Evolutionary conservation across 2,888 invertebrate species (phyloP).

Genomic region (Nomada fucata): DNA sequence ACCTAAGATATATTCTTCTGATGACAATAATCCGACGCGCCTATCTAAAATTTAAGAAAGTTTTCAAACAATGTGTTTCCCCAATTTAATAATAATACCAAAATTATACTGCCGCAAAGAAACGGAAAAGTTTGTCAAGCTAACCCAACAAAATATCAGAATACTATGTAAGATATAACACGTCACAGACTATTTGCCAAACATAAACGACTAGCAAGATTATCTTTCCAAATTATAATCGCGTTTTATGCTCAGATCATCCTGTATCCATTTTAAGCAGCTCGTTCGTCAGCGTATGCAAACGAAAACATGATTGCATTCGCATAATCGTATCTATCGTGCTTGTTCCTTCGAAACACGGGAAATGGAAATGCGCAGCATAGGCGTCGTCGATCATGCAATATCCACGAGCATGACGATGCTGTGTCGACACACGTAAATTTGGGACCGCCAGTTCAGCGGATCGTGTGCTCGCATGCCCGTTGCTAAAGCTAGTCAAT

Average conservation of each 20-base stretch:
- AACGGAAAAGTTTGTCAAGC: too few species aligned
- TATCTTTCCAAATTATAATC: not conserved
- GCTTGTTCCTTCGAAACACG: conserved; percentile 11
- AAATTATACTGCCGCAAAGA: too few species aligned
- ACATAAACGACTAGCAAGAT: not conserved
- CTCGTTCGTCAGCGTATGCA: not conserved
- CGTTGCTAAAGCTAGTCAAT: conserved; percentile 49
- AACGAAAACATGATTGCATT: conserved; percentile 12
- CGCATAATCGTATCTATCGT: conserved; percentile 19
- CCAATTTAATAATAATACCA: too few species aligned
- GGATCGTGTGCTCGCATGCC: conserved; percentile 46
- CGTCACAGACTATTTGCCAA: not conserved
- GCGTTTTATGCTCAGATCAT: not conserved
- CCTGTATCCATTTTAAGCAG: conserved; percentile 6
- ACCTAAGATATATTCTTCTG: too few species aligned
- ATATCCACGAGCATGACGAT: conserved; percentile 32
- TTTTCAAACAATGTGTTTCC: too few species aligned
- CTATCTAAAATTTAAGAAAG: too few species aligned
- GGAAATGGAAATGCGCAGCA: conserved; percentile 28
- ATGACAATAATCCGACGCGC: too few species aligned
- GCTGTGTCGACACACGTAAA: conserved; percentile 56
- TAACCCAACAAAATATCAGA: not conserved
- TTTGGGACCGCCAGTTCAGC: conserved; percentile 46
- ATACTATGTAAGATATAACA: too few species aligned
- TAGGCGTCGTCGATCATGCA: not conserved